Percentiles rank a stretch among this genome's conserved stretches.
phyloP scores from a whole-genome alignment of 2,888 invertebrate species.

The Tigriopus californicus region DNA sequence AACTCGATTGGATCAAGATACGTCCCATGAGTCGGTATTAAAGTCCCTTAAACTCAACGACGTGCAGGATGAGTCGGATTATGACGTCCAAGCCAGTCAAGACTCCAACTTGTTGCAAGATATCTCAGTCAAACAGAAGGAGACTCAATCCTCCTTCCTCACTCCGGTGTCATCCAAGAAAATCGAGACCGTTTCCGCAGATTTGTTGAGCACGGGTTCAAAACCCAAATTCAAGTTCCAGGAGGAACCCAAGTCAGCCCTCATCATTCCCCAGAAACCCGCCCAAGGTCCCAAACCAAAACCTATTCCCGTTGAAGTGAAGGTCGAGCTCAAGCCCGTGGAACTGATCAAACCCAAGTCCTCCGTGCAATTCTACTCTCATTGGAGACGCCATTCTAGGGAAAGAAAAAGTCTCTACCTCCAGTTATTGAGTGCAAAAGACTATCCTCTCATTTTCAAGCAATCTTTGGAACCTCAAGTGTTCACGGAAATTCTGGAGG shows the following conservation, averaged over 20 bases:
- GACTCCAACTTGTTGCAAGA: background rate
- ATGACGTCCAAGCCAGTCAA: background rate
- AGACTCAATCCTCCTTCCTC: background rate
- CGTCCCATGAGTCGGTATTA: background rate
- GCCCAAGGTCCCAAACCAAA: background rate
- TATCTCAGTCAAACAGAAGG: background rate
- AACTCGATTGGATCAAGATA: background rate
- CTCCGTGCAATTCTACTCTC: background rate
- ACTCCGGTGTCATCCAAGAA: background rate
- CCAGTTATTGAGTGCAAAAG: slow-evolving; percentile 17
- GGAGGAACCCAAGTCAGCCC: background rate
- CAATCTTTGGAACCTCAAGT: slow-evolving; percentile 18
- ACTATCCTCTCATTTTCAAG: slow-evolving; percentile 17
- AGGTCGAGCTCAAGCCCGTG: background rate
- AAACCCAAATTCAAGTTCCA: too few species aligned
- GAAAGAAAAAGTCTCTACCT: background rate
- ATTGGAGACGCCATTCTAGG: background rate
- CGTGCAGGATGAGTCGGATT: background rate
- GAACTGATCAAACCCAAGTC: slow-evolving; percentile 2
- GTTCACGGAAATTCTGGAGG: slow-evolving; percentile 17
- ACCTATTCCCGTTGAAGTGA: background rate
- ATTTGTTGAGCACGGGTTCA: background rate
- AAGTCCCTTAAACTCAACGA: background rate
- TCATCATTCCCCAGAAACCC: background rate
- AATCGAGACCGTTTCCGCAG: background rate